Base-by-base conservation (phyloP, 2,797 vertebrate genomes). In the Lemur catta region DNA sequence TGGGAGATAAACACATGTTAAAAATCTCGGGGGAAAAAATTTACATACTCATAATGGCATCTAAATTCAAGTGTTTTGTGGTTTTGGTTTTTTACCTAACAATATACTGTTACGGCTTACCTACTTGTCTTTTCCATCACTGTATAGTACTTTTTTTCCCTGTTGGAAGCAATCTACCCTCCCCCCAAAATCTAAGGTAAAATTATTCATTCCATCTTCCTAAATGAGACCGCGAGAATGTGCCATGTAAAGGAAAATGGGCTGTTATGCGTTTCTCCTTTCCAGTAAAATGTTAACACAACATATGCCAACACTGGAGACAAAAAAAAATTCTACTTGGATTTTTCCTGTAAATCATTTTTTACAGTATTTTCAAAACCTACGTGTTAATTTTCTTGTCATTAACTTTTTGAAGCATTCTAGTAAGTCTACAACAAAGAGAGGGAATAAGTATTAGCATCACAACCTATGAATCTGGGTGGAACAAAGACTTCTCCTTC, bases 401-500 rank as follows among this genome's bases (percentile, higher is more conserved):
- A 97, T 81, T 86, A 95, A 97, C 88, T 95, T 96, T 65, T 80
- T 61, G 57, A 96, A 94, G 75, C 35, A 82, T 81, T 65, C 92
- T 86, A 41, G 63, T 46, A 97, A 95, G 57, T 97, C 94, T 69
- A 75, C 91, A 97, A 98, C 97, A 98, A 98, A 98, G 94, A 91
- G 35, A 93, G 38, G 57, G 67, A 91, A 67, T 84, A 94, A 93
- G 89, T 90, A 97, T 89, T 67, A 87, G 92, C 81, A 96, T 89
- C 94, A 94, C 91, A 96, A 89, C 84, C 96, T 86, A 95, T 72
- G 96, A 90, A 97, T 97, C 94, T 76, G 97, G 97, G 92, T 92
- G 97, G 96, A 97, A 97, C 96, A 98, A 97, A 97, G 97, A 93
- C 97, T 72, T 93, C 95, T 95, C 96, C 90, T 72, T 93, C 96